These are phyloP conservation scores for Lydus trimaculatus DNA, from an alignment of 2,888 invertebrate species.

Conservation along the genomic window DNA sequence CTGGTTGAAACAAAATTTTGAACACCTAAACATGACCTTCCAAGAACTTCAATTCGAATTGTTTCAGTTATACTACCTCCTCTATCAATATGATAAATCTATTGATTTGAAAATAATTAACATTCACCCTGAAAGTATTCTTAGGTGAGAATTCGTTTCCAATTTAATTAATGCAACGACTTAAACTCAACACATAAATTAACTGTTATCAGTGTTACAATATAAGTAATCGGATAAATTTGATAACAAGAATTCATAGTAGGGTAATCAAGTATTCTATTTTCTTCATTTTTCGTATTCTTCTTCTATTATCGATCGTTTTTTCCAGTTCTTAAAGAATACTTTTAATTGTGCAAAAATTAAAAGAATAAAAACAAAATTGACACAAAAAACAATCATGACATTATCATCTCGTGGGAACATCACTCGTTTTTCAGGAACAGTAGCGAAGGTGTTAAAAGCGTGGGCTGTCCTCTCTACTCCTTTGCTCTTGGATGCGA, in stretches of 20 bases:
- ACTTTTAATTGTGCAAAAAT: neutral
- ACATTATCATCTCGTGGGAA: constrained; percentile 23
- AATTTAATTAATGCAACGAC: constrained; percentile 10
- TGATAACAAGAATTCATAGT: constrained; percentile 8
- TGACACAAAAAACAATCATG: neutral
- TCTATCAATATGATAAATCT: constrained; percentile 2
- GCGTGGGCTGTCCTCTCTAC: constrained; percentile 49
- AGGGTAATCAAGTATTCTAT: neutral
- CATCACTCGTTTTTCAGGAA: constrained; percentile 45
- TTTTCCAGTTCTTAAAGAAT: neutral
- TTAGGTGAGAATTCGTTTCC: constrained; percentile 6
- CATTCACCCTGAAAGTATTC: constrained; percentile 11
- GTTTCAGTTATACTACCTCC: neutral
- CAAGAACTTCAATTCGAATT: neutral
- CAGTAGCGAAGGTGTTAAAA: constrained; percentile 55
- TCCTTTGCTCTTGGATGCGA: constrained; percentile 39
- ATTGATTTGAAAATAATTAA: constrained; percentile 10
- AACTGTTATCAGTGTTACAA: constrained; percentile 7
- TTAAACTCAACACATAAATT: constrained; percentile 7
- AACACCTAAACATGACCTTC: neutral
- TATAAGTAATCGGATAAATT: constrained; percentile 7
- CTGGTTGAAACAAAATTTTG: too few relatives aligned
- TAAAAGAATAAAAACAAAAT: neutral
- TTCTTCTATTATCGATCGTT: neutral
- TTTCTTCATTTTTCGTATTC: neutral